Conservation (phyloP, 2,113 vertebrate genomes). For the Recurvirostra avosetta region DNA sequence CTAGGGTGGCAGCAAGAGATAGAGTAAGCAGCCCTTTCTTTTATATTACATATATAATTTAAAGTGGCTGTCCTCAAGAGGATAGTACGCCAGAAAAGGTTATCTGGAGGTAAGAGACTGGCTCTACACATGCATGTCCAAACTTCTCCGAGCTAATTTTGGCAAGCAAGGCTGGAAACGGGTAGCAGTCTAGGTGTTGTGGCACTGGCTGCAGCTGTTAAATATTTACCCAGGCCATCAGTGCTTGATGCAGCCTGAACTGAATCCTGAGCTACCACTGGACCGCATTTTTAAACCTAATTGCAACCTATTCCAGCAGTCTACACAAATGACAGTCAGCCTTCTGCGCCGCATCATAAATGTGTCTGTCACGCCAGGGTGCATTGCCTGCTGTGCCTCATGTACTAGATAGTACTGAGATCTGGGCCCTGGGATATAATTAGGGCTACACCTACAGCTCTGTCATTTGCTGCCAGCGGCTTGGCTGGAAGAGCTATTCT, state of each 20-base stretch:
- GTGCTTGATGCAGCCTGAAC: not conserved
- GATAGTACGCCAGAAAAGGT: not conserved
- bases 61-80: not conserved
- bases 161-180: not conserved
- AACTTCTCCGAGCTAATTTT: not conserved
- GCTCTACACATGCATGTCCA: not conserved
- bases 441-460: not conserved
- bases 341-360: not conserved
- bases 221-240: not conserved
- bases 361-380: not conserved
- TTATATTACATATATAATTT: not conserved
- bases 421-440: not conserved
- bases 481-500: not conserved
- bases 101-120: not conserved
- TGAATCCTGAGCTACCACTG: not conserved
- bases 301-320: not conserved
- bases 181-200: not conserved
- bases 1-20: not conserved
- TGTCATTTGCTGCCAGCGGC: not conserved
- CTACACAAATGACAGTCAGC: not conserved
- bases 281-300: not conserved
- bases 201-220: not conserved
- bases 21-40: not conserved
- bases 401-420: not conserved
- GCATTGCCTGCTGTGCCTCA: not conserved